Evolutionary conservation across 2,797 vertebrate genomes (phyloP), one percentile per base, ranked within the genome.

Genomic region (Emys orbicularis): DNA sequence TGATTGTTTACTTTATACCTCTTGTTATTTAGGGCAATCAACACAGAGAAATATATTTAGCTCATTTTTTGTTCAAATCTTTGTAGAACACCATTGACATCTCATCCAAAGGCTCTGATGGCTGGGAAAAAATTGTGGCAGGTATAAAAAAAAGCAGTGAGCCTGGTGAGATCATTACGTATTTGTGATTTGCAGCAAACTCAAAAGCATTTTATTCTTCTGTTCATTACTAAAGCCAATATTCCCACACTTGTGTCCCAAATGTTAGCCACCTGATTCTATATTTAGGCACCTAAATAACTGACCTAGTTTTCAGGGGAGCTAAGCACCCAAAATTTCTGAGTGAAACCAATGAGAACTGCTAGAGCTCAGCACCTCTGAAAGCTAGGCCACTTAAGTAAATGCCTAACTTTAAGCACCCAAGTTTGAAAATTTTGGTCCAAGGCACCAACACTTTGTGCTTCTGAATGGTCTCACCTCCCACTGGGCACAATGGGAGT

Each of bases 391-490:
- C 44, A 49, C 74, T 29, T 29, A 47, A 47, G 27, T 3, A 77
- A 77, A 72, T 41, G n/a, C 12, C 44, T 47, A 47, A 29, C 44
- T 18, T 29, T 49, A 77, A 77, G 74, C 25, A 47, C 13, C 25
- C 15, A 16, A 29, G 44, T 77, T 77, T 27, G 6, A 77, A 77
- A 49, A 29, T 13, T 49, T 29, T 0, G 84, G 34, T 54, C 34
- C 13, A 0, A 23, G 8, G 8, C 41, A 52, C 80, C 85, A 80
- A 34, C 19, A 23, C n/a, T 23, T 41, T 37, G 19, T 0, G 0
- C 18, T 93, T 82, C 53, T 29, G 61, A 65, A 12, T 65, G 49
- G 87, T 13, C 10, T 84, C 41, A 72, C 61, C 65, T 90, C 72
- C 59, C 1, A 0, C 57, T 31, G 50, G 0, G 41, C 1, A 61